phyloP scores from a whole-genome alignment of 2,888 invertebrate species.

The Cantharis rufa region DNA sequence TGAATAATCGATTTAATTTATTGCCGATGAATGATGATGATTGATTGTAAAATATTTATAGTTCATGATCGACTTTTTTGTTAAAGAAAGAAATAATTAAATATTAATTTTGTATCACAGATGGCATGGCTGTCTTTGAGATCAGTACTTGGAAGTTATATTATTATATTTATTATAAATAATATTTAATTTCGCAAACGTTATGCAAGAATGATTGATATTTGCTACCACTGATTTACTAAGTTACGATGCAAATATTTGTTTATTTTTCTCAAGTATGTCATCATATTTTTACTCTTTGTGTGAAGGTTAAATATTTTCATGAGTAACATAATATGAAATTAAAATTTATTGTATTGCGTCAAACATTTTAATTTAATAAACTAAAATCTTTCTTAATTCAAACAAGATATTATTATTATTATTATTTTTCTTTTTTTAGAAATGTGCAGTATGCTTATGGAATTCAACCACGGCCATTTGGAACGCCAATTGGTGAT shows the following conservation, averaged over 20 bases:
- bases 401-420: neutral
- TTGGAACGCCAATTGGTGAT: constrained; percentile 47
- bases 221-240: neutral
- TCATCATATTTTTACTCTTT: neutral
- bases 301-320: neutral
- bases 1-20: neutral
- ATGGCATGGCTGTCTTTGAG: neutral
- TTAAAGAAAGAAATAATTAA: too few relatives aligned
- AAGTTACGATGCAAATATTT: neutral
- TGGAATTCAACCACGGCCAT: constrained; percentile 11
- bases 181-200: neutral
- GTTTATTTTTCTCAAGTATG: neutral
- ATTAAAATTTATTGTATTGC: neutral
- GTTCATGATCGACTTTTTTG: neutral
- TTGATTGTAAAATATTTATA: neutral
- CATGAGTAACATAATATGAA: neutral
- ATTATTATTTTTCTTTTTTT: neutral
- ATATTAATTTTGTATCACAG: neutral
- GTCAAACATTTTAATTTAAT: neutral
- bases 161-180: neutral
- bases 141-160: neutral
- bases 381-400: neutral
- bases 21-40: neutral
- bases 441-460: constrained; percentile 7
- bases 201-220: neutral